Evolutionary conservation across 1,140 invertebrate species (phyloP).

Genomic region (Pogonus chalceus): DNA sequence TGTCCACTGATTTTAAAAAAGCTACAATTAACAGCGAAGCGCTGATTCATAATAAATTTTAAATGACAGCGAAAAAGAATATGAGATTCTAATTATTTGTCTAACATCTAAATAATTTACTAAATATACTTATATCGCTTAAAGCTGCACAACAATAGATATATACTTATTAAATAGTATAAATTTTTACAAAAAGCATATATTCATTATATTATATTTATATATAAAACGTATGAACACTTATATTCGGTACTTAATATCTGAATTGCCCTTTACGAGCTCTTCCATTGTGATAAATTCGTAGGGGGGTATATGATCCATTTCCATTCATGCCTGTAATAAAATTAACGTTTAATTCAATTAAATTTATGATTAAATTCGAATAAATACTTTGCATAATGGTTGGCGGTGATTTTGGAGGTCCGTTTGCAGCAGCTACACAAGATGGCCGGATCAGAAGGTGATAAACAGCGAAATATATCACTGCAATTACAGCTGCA

Average conservation of each 20-base stretch:
- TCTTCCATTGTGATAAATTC: slow-evolving; percentile 66
- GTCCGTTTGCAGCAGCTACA: slow-evolving; percentile 47
- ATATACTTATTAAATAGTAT: slow-evolving; percentile 10
- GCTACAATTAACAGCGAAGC: no score
- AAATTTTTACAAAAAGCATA: slow-evolving; percentile 8
- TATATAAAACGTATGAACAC: slow-evolving; percentile 8
- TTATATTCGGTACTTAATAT: slow-evolving; percentile 42
- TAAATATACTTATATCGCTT: background rate
- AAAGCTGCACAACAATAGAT: slow-evolving; percentile 7
- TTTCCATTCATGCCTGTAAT: slow-evolving; percentile 54
- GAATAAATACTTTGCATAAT: slow-evolving; percentile 36
- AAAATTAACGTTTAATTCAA: slow-evolving; percentile 15
- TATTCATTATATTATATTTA: slow-evolving; percentile 1
- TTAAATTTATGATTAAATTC: slow-evolving; percentile 8
- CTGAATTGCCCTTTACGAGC: slow-evolving; percentile 67
- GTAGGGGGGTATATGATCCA: slow-evolving; percentile 62
- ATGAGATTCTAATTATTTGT: no score
- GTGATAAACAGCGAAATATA: slow-evolving; percentile 62
- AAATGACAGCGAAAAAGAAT: no score
- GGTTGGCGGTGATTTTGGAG: slow-evolving; percentile 39
- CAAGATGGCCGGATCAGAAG: slow-evolving; percentile 58
- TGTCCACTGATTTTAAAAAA: no score
- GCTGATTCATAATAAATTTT: no score
- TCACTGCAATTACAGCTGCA: slow-evolving; percentile 47
- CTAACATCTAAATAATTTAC: background rate